Conservation (phyloP, 2,888 invertebrate genomes). For the Steromphala cineraria region DNA sequence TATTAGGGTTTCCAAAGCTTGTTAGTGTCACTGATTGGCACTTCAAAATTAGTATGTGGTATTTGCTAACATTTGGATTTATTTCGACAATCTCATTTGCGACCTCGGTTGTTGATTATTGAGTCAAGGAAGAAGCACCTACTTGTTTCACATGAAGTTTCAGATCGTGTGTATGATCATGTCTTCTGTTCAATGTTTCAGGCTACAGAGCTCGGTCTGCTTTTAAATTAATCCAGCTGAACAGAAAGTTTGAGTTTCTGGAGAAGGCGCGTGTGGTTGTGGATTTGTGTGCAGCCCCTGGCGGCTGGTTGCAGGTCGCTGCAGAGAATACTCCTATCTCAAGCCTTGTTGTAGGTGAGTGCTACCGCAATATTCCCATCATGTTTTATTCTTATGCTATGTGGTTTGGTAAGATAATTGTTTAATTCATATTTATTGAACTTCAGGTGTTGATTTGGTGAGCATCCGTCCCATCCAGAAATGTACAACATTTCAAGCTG, state of each 20-base stretch:
- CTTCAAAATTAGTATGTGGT: too few relatives aligned
- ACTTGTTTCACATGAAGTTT: too few relatives aligned
- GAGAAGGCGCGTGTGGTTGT: conserved; percentile 96
- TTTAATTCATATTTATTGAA: conserved; percentile 59
- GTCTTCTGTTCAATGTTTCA: conserved; percentile 73
- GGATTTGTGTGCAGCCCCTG: conserved; percentile 99
- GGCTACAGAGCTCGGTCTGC: conserved; percentile 98
- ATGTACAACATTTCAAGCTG: conserved; percentile 91
- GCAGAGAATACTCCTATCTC: conserved; percentile 98
- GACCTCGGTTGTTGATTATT: too few relatives aligned
- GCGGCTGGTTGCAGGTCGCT: conserved; percentile 99
- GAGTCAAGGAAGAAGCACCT: too few relatives aligned
- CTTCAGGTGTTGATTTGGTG: conserved; percentile 90
- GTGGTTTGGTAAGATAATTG: too few relatives aligned
- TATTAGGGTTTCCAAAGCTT: too few relatives aligned
- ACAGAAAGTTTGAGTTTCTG: conserved; percentile 96
- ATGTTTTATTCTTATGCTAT: conserved; percentile 76
- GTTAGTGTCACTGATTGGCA: too few relatives aligned
- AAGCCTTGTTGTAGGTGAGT: conserved; percentile 88
- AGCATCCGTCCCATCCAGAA: conserved; percentile 94
- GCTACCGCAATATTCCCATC: not conserved
- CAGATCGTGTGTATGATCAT: not conserved
- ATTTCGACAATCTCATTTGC: too few relatives aligned
- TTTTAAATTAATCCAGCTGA: conserved; percentile 98
- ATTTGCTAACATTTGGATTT: too few relatives aligned